Evolutionary conservation across 1,140 invertebrate species (phyloP), one percentile per base, ranked within the genome.

Genomic region (Lepidotrigona ventralis): DNA sequence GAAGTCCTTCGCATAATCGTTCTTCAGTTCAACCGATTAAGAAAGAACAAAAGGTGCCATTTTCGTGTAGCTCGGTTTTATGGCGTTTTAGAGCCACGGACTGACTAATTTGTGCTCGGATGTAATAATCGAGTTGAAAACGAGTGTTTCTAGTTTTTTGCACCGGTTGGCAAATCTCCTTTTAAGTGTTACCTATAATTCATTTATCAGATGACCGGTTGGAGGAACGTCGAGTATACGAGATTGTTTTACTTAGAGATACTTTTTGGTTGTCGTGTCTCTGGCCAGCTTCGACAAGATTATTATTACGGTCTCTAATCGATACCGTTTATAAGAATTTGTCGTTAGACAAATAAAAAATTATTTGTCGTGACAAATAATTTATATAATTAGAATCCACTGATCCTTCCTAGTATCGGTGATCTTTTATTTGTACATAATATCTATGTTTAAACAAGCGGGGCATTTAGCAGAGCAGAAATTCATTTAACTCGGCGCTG

Each of bases 131-230:
- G 81, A 78, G 81, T 83, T 83, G 60, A 83, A 83, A 51, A 79
- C 75, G 29, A 53, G 39, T 17, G 77, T 79, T 79, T 79, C 76
- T 70, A 85, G 86, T 82, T 87, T 85, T 85, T 87, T 76, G 54
- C 21, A 0, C n/a, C 51, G 69, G 51, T 66, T 79, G 76, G 71
- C 79, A 85, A 88, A 85, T 88, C 74, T 81, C 60, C 86, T 83
- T 88, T 88, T 88, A 88, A 88, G 81, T 70, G 79, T 78, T 78
- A 54, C 76, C 63, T 53, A 81, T 66, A 85, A 85, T 87, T 76
- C 72, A 81, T 85, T 58, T 71, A 54, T 82, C 84, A 78, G 78
- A 81, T 63, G 60, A 70, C 86, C 53, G 78, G 54, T 53, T 60
- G 79, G 66, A 56, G 81, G 69, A 84, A 69, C 71, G 58, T 11